These are phyloP conservation scores for Amiota communis DNA, from an alignment of 2,888 invertebrate species.

Conservation along the genomic window DNA sequence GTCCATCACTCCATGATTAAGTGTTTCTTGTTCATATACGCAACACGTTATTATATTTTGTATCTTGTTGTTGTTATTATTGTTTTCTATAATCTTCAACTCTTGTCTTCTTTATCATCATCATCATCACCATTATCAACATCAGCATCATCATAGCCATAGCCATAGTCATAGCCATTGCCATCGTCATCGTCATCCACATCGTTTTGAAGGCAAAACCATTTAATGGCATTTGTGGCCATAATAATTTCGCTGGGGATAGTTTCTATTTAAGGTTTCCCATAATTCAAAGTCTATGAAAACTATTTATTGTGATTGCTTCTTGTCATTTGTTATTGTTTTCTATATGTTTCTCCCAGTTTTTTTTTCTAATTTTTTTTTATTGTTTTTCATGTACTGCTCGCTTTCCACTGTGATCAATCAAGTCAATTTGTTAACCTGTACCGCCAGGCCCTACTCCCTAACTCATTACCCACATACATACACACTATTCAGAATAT, in stretches of 20 bases:
- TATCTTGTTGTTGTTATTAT: constrained; percentile 28
- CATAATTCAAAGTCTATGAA: constrained; percentile 69
- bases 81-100: not conserved
- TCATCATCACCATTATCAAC: not conserved
- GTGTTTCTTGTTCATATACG: constrained; percentile 46
- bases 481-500: not conserved
- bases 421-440: constrained; percentile 58
- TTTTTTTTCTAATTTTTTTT: constrained; percentile 28
- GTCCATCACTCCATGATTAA: constrained; percentile 32
- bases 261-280: constrained; percentile 56
- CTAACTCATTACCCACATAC: not conserved
- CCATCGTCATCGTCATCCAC: constrained; percentile 37
- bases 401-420: constrained; percentile 61
- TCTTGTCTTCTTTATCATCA: no score
- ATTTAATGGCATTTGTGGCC: constrained; percentile 62
- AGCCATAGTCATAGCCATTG: constrained; percentile 50
- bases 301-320: constrained; percentile 68
- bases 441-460: constrained; percentile 32
- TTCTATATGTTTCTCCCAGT: not conserved
- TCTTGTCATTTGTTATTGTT: constrained; percentile 49
- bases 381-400: constrained; percentile 52
- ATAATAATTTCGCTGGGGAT: constrained; percentile 57
- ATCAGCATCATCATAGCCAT: constrained; percentile 46
- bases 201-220: constrained; percentile 43
- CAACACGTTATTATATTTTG: constrained; percentile 38